phyloP scores from a whole-genome alignment of 2,888 invertebrate species.

The Eupeodes latifasciatus region DNA sequence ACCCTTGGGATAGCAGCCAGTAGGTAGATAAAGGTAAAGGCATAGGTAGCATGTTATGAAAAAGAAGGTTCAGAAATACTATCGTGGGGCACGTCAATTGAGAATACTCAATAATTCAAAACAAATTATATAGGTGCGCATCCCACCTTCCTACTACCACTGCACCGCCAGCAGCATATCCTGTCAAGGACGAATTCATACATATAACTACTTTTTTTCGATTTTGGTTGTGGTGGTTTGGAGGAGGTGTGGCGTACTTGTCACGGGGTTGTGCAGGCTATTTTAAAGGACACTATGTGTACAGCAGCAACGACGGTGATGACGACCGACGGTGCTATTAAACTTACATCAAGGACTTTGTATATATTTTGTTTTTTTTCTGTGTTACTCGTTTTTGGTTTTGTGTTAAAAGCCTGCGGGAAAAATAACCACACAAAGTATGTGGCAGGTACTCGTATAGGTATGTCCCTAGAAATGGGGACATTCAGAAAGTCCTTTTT shows the following conservation, averaged over 20 bases:
- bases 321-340: conserved; percentile 12
- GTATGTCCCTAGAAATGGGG: not conserved
- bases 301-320: not conserved
- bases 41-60: not conserved
- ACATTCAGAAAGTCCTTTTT: conserved; percentile 26
- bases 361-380: conserved; percentile 20
- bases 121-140: conserved; percentile 53
- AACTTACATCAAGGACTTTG: conserved; percentile 48
- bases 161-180: not conserved
- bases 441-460: too few species aligned
- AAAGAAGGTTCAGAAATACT: conserved; percentile 47
- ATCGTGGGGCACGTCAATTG: conserved; percentile 45
- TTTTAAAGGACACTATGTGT: conserved; percentile 55
- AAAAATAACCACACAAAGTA: conserved; percentile 11
- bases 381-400: conserved; percentile 11
- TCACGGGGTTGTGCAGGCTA: conserved; percentile 4
- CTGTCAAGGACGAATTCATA: conserved; percentile 31
- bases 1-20: not conserved
- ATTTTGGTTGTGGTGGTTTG: not conserved
- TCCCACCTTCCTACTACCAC: not conserved
- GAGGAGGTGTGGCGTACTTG: not conserved
- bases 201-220: not conserved
- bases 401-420: conserved; percentile 9
- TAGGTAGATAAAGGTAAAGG: too few species aligned
- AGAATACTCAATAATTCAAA: conserved; percentile 66